Evolutionary conservation across 2,888 invertebrate genomes (phyloP).

Genomic region (Crossocerus cetratus): DNA sequence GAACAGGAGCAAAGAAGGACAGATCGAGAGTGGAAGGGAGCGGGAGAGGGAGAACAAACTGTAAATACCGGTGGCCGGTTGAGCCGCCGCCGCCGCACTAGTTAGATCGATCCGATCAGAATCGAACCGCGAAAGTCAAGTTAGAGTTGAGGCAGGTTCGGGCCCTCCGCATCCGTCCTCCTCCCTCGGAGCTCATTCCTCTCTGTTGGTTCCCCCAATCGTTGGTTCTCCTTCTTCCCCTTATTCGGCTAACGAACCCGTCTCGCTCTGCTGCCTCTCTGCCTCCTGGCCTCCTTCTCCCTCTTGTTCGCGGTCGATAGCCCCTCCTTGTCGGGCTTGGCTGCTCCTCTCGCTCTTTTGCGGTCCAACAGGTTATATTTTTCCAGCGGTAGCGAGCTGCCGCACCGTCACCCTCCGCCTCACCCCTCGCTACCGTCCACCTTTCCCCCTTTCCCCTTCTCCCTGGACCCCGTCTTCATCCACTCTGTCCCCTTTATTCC

Average conservation of each 20-base stretch:
- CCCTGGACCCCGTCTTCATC: conserved; percentile 27
- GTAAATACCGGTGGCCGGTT: conserved; percentile 53
- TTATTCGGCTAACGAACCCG: conserved; percentile 38
- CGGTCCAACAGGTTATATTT: conserved; percentile 76
- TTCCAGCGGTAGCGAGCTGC: conserved; percentile 58
- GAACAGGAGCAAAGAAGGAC: conserved; percentile 19
- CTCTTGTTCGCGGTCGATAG: conserved; percentile 43
- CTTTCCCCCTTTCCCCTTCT: conserved; percentile 30
- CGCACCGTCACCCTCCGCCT: conserved; percentile 1
- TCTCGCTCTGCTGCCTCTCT: conserved; percentile 39
- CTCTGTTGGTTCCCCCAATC: conserved; percentile 23
- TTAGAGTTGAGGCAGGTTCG: conserved; percentile 74
- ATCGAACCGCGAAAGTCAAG: conserved; percentile 73
- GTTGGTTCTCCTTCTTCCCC: conserved; percentile 30
- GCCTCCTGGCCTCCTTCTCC: conserved; percentile 41
- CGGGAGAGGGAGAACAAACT: conserved; percentile 34
- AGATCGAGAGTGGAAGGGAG: conserved; percentile 4
- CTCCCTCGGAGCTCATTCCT: conserved; percentile 34
- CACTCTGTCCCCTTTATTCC: conserved; percentile 21
- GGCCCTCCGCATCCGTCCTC: conserved; percentile 64
- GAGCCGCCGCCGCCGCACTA: conserved; percentile 43
- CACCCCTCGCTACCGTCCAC: not conserved
- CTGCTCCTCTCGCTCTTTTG: conserved; percentile 62
- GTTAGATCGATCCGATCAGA: conserved; percentile 72
- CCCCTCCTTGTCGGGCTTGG: conserved; percentile 49